These are phyloP conservation scores for Amorpha juglandis DNA, from an alignment of 2,888 invertebrate species.

Conservation along the genomic window DNA sequence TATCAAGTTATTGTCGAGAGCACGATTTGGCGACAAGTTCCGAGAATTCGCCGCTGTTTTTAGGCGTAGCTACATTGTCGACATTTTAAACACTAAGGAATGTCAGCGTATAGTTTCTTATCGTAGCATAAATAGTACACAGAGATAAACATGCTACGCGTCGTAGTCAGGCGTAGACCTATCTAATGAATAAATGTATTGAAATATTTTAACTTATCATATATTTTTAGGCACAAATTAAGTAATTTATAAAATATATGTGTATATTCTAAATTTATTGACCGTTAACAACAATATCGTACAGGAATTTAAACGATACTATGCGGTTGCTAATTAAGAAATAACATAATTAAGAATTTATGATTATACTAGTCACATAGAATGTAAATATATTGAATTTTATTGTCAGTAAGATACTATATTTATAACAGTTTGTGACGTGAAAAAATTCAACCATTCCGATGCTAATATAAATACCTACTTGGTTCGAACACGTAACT, in stretches of 20 bases:
- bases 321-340: conserved; percentile 12
- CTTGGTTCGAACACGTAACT: conserved; percentile 34
- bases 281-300: conserved; percentile 7
- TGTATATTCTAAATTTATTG: conserved; percentile 13
- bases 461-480: conserved; percentile 24
- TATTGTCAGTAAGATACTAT: conserved; percentile 12
- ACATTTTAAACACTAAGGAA: conserved; percentile 7
- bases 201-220: neutral
- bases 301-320: conserved; percentile 13
- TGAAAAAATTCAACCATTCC: conserved; percentile 23
- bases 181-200: neutral
- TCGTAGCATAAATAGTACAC: conserved; percentile 7
- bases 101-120: neutral
- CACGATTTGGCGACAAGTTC: conserved; percentile 51
- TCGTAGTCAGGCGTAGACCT: conserved; percentile 19
- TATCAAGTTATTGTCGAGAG: conserved; percentile 53
- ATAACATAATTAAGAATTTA: conserved; percentile 15
- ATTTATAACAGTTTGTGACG: conserved; percentile 12
- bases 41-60: conserved; percentile 26
- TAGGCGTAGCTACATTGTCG: conserved; percentile 7
- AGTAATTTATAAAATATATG: neutral
- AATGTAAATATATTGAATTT: conserved; percentile 4
- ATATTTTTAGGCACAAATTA: conserved; percentile 5
- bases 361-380: conserved; percentile 4
- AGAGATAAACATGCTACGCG: conserved; percentile 20